Conservation (phyloP, 1,140 invertebrate species). For the Magallana ariakensis region DNA sequence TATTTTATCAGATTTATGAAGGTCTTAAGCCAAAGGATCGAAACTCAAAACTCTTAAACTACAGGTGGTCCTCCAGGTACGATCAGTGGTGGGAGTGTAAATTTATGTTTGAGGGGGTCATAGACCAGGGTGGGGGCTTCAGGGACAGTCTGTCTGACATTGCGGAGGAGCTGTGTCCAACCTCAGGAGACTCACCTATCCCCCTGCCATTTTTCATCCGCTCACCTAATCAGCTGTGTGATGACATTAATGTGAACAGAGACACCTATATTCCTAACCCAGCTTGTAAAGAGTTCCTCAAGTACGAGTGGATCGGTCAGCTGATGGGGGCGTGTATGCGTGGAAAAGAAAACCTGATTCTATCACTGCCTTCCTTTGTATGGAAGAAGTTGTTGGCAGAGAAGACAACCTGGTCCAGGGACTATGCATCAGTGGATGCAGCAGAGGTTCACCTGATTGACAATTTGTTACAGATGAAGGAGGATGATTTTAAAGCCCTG, state of each 20-base stretch:
- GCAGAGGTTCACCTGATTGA: slow-evolving; percentile 72
- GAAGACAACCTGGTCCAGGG: slow-evolving; percentile 73
- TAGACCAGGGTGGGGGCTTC: slow-evolving; percentile 80
- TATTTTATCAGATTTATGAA: slow-evolving; percentile 78
- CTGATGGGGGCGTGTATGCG: slow-evolving; percentile 79
- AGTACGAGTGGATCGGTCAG: slow-evolving; percentile 79
- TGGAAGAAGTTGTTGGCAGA: slow-evolving; percentile 79
- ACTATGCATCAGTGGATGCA: slow-evolving; percentile 77
- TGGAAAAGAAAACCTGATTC: slow-evolving; percentile 76
- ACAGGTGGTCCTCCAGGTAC: slow-evolving; percentile 75
- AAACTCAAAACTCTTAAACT: slow-evolving; percentile 72
- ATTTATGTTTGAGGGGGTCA: slow-evolving; percentile 79
- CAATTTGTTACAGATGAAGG: slow-evolving; percentile 73
- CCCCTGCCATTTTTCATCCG: slow-evolving; percentile 78
- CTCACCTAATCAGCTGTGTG: slow-evolving; percentile 79
- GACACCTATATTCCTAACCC: slow-evolving; percentile 79
- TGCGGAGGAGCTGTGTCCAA: slow-evolving; percentile 79
- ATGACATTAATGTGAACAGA: slow-evolving; percentile 76
- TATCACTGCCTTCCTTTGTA: slow-evolving; percentile 77
- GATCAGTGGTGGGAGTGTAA: slow-evolving; percentile 81
- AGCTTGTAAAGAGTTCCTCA: slow-evolving; percentile 73
- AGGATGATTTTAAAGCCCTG: slow-evolving; percentile 67
- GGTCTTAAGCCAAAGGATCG: slow-evolving; percentile 76
- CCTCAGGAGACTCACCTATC: slow-evolving; percentile 67
- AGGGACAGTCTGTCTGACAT: slow-evolving; percentile 79